phyloP scores from a whole-genome alignment of 1,140 invertebrate species.

The Monochamus saltuarius region DNA sequence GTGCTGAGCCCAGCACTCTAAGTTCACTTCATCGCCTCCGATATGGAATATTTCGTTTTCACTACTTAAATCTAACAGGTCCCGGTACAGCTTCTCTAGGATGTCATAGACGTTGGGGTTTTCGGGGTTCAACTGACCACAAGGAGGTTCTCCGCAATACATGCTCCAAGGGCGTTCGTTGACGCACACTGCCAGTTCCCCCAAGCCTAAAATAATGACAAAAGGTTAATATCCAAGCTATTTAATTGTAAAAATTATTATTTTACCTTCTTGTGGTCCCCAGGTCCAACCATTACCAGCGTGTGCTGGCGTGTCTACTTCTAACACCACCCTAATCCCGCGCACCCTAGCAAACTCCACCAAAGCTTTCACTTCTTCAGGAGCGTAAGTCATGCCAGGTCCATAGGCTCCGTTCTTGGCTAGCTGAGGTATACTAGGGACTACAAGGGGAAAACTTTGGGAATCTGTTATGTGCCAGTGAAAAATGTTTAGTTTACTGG shows the following conservation, averaged over 20 bases:
- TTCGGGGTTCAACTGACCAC: constrained; percentile 78
- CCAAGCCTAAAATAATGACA: constrained; percentile 53
- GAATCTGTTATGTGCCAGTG: constrained; percentile 85
- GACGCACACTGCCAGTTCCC: constrained; percentile 71
- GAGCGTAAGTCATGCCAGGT: constrained; percentile 66
- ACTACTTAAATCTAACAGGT: constrained; percentile 66
- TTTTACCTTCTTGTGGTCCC: constrained; percentile 60
- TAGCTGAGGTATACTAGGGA: constrained; percentile 68
- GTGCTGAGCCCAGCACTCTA: constrained; percentile 73
- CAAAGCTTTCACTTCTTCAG: constrained; percentile 65
- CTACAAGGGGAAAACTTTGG: constrained; percentile 77
- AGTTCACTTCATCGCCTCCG: constrained; percentile 80
- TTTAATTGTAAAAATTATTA: not conserved
- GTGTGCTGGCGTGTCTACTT: constrained; percentile 81
- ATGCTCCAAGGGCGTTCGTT: constrained; percentile 75
- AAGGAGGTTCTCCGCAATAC: constrained; percentile 79
- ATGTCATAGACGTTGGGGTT: constrained; percentile 75
- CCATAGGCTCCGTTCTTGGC: constrained; percentile 75
- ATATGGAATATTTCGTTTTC: constrained; percentile 74
- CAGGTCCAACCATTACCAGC: constrained; percentile 80
- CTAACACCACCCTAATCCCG: constrained; percentile 70
- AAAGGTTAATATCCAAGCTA: constrained; percentile 1
- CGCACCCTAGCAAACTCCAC: constrained; percentile 65
- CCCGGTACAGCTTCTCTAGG: constrained; percentile 65
- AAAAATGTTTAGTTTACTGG: constrained; percentile 80